A percentile compares a stretch with the other conserved stretches of the same genome.
Evolutionary conservation across 2,797 vertebrate genomes (phyloP).

Genomic region (Melanotaenia maccullochi): DNA sequence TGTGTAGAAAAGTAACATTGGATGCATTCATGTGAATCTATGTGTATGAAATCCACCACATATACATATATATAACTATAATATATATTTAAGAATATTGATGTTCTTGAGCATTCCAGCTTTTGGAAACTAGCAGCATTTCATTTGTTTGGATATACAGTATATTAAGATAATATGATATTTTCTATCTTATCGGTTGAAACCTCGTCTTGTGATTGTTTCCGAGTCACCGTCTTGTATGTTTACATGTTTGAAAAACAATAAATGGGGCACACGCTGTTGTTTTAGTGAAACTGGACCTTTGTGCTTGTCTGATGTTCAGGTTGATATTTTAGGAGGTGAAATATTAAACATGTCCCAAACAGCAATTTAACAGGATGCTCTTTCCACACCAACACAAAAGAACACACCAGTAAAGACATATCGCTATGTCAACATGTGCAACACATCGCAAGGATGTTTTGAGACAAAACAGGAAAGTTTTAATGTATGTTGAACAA

Average conservation of each 20-base stretch:
- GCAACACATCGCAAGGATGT: too few relatives aligned
- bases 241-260: slow-evolving; percentile 84
- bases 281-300: slow-evolving; percentile 37
- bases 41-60: slow-evolving; percentile 71
- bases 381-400: too few relatives aligned
- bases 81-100: slow-evolving; percentile 80
- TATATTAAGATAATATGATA: slow-evolving; percentile 65
- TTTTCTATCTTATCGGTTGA: slow-evolving; percentile 79
- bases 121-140: slow-evolving; percentile 77
- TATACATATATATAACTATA: slow-evolving; percentile 47
- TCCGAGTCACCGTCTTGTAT: slow-evolving; percentile 82
- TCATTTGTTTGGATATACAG: slow-evolving; percentile 70
- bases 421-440: too few relatives aligned
- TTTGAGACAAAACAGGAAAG: too few relatives aligned
- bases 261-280: slow-evolving; percentile 77
- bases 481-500: too few relatives aligned
- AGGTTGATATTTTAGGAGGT: not conserved
- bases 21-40: slow-evolving; percentile 67
- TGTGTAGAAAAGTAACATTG: slow-evolving; percentile 41
- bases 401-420: too few relatives aligned
- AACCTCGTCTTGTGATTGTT: slow-evolving; percentile 81
- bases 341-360: not conserved
- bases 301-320: slow-evolving; percentile 4
- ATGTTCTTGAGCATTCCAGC: slow-evolving; percentile 84
- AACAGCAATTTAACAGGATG: too few relatives aligned